Evolutionary conservation across 1,140 invertebrate genomes (phyloP).

Genomic region (Gyrodactylus salaris): DNA sequence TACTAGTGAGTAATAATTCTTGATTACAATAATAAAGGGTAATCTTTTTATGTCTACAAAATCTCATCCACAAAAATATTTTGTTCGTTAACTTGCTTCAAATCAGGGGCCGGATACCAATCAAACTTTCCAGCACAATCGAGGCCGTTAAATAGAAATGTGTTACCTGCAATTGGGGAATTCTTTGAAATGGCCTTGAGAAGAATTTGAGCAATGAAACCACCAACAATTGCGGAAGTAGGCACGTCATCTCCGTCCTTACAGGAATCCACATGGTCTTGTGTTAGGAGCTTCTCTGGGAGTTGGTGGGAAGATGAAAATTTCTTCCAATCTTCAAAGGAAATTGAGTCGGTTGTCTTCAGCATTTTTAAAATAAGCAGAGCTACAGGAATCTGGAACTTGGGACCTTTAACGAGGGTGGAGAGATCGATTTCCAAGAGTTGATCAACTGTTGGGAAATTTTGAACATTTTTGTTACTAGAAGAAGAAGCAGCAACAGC

Average conservation of each 20-base stretch:
- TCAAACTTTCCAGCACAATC: not conserved
- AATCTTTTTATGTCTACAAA: no score
- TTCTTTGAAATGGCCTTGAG: not conserved
- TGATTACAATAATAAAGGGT: no score
- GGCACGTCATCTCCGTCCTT: not conserved
- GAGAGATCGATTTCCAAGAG: not conserved
- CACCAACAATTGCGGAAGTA: not conserved
- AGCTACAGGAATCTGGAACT: not conserved
- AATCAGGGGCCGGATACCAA: not conserved
- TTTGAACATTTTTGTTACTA: not conserved
- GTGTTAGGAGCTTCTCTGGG: not conserved
- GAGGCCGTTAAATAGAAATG: not conserved
- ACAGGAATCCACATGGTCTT: not conserved
- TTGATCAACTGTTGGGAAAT: not conserved
- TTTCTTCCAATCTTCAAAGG: not conserved
- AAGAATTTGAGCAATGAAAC: not conserved
- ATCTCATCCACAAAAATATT: not conserved
- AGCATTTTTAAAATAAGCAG: not conserved
- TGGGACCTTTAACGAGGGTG: not conserved
- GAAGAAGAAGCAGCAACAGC: not conserved
- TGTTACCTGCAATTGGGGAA: not conserved
- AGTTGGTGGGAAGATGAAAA: not conserved
- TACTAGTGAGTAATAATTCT: no score
- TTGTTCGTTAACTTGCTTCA: no score
- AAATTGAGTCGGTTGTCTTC: not conserved